These are phyloP conservation scores for Danio jaintianensis DNA, from an alignment of 2,797 vertebrate genomes.

Conservation along the genomic window DNA sequence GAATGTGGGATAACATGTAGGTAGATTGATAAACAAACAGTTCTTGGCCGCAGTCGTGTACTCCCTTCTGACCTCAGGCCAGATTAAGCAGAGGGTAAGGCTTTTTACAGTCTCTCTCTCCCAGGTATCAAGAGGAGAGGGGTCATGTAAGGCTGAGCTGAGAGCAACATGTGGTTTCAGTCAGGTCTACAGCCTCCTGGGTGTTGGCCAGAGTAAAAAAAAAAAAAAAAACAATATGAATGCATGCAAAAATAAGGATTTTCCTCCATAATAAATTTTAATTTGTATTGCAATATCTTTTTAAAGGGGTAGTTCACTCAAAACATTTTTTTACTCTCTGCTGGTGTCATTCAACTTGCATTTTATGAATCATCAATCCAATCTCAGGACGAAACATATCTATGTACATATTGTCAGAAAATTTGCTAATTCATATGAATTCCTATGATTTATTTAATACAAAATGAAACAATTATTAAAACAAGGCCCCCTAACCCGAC, in stretches of 20 bases:
- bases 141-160: constrained; percentile 58
- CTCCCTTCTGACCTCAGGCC: constrained; percentile 27
- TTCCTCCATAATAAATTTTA: too few relatives aligned
- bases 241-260: constrained; percentile 60
- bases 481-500: too few relatives aligned
- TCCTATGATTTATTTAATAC: too few relatives aligned
- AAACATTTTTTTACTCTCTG: too few relatives aligned
- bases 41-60: constrained; percentile 43
- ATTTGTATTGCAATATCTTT: too few relatives aligned
- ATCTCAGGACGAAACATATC: too few relatives aligned
- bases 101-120: constrained; percentile 35
- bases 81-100: constrained; percentile 25
- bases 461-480: too few relatives aligned
- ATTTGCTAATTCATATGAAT: too few relatives aligned
- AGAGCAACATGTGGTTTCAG: constrained; percentile 74
- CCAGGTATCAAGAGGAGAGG: constrained; percentile 59
- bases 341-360: too few relatives aligned
- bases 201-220: constrained; percentile 62
- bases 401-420: too few relatives aligned
- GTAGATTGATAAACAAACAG: constrained; percentile 68
- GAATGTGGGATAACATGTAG: constrained; percentile 68
- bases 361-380: too few relatives aligned
- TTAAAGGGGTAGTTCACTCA: too few relatives aligned
- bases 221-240: constrained; percentile 55
- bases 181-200: constrained; percentile 59